phyloP scores from a whole-genome alignment of 2,113 vertebrate species.

The Reinhardtius hippoglossoides region DNA sequence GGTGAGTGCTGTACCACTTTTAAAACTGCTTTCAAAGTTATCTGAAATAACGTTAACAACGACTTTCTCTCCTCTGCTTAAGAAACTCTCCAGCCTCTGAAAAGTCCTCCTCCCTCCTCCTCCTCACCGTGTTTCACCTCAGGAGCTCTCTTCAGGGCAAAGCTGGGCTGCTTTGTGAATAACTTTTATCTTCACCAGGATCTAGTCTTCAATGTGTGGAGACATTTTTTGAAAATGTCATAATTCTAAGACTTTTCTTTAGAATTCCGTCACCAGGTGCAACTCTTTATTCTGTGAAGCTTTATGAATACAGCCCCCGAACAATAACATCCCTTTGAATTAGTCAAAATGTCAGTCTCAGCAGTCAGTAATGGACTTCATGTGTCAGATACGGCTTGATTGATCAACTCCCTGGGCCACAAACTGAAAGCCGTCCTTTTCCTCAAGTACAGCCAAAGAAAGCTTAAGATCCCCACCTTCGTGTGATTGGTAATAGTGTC shows the following conservation, averaged over 20 bases:
- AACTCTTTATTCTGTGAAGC: neutral
- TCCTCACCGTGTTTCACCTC: neutral
- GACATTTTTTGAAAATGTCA: neutral
- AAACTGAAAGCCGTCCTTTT: slow-evolving; percentile 39
- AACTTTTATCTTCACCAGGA: neutral
- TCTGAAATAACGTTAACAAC: neutral
- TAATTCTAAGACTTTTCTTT: neutral
- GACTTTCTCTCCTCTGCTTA: neutral
- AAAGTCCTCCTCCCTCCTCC: neutral
- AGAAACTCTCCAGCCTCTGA: too few species aligned
- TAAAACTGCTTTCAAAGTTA: neutral
- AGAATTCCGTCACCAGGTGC: neutral
- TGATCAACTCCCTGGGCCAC: slow-evolving; percentile 17
- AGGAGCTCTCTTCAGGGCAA: neutral
- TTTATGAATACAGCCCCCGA: neutral
- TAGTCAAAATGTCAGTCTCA: slow-evolving; percentile 57
- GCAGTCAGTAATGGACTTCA: slow-evolving; percentile 56
- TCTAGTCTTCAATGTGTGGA: neutral
- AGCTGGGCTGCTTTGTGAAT: neutral
- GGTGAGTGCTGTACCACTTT: neutral
- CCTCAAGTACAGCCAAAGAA: slow-evolving; percentile 40
- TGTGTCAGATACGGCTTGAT: slow-evolving; percentile 42
- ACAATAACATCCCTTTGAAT: slow-evolving; percentile 44
- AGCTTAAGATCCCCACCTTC: slow-evolving; percentile 68
- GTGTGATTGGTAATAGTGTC: slow-evolving; percentile 55